Evolutionary conservation across 2,797 vertebrate species (phyloP).

Genomic region (Peromyscus nudipes): DNA sequence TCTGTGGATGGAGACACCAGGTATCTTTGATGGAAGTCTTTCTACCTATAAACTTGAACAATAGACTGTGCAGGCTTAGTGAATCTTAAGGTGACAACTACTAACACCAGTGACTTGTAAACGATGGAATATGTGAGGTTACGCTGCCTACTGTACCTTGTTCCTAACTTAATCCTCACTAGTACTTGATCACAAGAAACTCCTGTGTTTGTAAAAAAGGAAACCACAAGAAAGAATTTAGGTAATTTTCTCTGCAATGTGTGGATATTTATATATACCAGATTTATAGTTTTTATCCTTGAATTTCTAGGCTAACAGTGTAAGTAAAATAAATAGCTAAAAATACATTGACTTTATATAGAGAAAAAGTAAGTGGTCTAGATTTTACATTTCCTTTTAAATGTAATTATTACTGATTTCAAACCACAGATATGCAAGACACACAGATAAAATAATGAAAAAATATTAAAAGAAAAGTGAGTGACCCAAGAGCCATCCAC

Average conservation of each 20-base stretch:
- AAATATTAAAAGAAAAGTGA: neutral
- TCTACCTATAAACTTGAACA: neutral
- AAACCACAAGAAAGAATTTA: neutral
- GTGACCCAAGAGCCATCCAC: neutral
- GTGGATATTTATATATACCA: neutral
- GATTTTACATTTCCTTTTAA: constrained; percentile 3
- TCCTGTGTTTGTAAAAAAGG: neutral
- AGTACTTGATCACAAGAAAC: neutral
- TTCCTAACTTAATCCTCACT: neutral
- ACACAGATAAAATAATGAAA: constrained; percentile 5
- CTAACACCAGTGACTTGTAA: neutral
- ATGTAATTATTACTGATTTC: neutral
- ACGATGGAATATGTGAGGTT: neutral
- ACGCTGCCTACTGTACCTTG: neutral
- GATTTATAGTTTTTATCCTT: neutral
- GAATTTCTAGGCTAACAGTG: neutral
- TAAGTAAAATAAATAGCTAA: neutral
- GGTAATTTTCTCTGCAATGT: neutral
- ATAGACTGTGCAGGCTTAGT: neutral
- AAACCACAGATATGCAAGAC: neutral
- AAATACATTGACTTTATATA: neutral
- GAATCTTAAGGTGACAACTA: neutral
- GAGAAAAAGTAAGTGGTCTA: neutral
- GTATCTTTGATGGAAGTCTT: neutral
- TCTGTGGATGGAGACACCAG: neutral